Percentiles rank a stretch among this genome's conserved stretches.
These are phyloP conservation scores for Luehdorfia chinensis DNA, from an alignment of 1,140 invertebrate species.

Conservation along the genomic window DNA sequence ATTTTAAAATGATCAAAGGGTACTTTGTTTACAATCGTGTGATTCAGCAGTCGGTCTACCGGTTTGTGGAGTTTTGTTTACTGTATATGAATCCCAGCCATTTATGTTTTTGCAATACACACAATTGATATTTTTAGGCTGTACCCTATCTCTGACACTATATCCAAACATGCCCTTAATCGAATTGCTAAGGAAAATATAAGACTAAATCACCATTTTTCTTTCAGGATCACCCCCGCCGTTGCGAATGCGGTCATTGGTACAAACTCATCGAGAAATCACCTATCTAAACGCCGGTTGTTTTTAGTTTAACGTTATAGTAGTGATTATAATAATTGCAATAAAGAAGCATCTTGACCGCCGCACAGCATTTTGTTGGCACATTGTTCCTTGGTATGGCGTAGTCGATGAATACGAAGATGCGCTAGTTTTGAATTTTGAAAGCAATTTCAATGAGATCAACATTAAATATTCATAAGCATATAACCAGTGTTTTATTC, in stretches of 20 bases:
- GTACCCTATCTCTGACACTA: too few species aligned
- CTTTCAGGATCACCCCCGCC: conserved; percentile 86
- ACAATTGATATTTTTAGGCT: too few species aligned
- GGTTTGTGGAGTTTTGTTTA: too few species aligned
- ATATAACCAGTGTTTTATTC: conserved; percentile 63
- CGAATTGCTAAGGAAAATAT: too few species aligned
- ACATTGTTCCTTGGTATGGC: conserved; percentile 19
- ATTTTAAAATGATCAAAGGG: too few species aligned
- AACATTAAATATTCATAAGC: conserved; percentile 69
- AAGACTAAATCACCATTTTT: too few species aligned
- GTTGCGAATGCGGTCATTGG: conserved; percentile 98
- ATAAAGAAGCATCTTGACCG: conserved; percentile 36
- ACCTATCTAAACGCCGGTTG: conserved; percentile 77
- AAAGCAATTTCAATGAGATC: conserved; percentile 40
- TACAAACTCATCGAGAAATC: conserved; percentile 91
- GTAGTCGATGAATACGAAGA: conserved; percentile 29
- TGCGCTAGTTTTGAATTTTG: conserved; percentile 38
- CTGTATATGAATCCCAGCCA: too few species aligned
- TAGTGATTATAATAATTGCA: conserved; percentile 53
- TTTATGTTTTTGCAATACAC: too few species aligned
- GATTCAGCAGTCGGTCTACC: too few species aligned
- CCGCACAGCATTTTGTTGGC: conserved; percentile 36
- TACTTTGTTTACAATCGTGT: too few species aligned
- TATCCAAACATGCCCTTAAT: too few species aligned
- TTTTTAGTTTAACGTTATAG: conserved; percentile 55